Conservation (phyloP, 2,888 invertebrate species). For the Philhelius pedissequus region DNA sequence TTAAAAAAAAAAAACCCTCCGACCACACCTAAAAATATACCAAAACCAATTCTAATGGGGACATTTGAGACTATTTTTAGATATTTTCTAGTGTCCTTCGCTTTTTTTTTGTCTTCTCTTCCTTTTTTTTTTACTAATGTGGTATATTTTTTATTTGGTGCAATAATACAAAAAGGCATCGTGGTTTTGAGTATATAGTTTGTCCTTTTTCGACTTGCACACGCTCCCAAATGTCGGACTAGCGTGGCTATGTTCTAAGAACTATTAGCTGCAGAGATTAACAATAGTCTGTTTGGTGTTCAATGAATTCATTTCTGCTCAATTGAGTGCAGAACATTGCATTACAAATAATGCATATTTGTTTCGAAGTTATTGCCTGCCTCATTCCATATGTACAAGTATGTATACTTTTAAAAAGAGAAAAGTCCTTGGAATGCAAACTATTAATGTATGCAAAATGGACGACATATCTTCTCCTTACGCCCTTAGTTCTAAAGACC, state of each 20-base stretch:
- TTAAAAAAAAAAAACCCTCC: conserved; percentile 36
- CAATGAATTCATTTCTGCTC: conserved; percentile 61
- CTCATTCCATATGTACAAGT: not conserved
- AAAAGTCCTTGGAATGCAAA: conserved; percentile 47
- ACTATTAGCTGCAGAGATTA: conserved; percentile 16
- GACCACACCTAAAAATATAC: conserved; percentile 34
- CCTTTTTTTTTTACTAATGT: not conserved
- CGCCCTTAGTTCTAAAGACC: not conserved
- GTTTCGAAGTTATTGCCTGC: not conserved
- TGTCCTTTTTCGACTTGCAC: conserved; percentile 32
- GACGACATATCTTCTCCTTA: not conserved
- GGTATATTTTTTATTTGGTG: not conserved
- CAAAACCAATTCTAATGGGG: conserved; percentile 24
- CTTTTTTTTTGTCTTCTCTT: not conserved
- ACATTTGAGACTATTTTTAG: conserved; percentile 53
- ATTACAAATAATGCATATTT: conserved; percentile 8
- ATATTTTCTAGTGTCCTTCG: conserved; percentile 50
- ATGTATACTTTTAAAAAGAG: not conserved
- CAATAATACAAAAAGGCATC: conserved; percentile 4
- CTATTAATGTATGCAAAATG: conserved; percentile 10
- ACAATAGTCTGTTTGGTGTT: conserved; percentile 25
- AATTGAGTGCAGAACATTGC: conserved; percentile 58
- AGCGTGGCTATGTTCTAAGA: not conserved
- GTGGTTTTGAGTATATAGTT: conserved; percentile 10
- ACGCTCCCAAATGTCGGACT: not conserved